Conservation (phyloP, 2,113 vertebrate genomes). For the Rutilus rutilus region DNA sequence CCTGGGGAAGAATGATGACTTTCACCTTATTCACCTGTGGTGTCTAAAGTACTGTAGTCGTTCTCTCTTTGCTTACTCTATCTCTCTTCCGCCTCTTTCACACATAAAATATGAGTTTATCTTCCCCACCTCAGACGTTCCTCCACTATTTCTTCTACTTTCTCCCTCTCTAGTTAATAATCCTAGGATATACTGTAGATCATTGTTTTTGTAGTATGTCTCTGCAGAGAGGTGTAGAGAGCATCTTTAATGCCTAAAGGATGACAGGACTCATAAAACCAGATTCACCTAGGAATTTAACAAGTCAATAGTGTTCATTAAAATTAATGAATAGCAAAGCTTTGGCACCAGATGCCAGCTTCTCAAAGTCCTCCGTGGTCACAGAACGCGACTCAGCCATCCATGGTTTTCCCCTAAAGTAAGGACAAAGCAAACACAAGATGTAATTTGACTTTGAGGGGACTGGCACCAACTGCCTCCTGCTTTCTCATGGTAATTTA, state of each 20-base stretch:
- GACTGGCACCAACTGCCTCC: slow-evolving; percentile 33
- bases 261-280: slow-evolving; percentile 37
- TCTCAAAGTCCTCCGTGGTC: slow-evolving; percentile 32
- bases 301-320: slow-evolving; percentile 57
- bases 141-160: not conserved
- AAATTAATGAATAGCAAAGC: slow-evolving; percentile 53
- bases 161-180: slow-evolving; percentile 20
- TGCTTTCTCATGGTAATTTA: slow-evolving; percentile 29
- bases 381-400: slow-evolving; percentile 31
- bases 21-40: too few relatives aligned
- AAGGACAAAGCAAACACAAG: slow-evolving; percentile 23
- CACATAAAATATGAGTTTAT: not conserved
- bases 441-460: slow-evolving; percentile 19
- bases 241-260: slow-evolving; percentile 42
- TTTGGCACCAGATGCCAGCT: slow-evolving; percentile 53
- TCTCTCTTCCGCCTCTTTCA: not conserved
- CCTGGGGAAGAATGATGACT: too few relatives aligned
- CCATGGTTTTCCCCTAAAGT: slow-evolving; percentile 31
- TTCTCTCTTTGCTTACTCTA: slow-evolving; percentile 1
- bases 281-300: slow-evolving; percentile 42
- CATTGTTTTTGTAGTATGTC: slow-evolving; percentile 6
- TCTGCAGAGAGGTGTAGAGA: slow-evolving; percentile 20
- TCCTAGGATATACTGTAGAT: slow-evolving; percentile 3
- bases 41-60: not conserved
- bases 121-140: not conserved